Conservation (phyloP, 2,888 invertebrate genomes). For the Blomia tropicalis region DNA sequence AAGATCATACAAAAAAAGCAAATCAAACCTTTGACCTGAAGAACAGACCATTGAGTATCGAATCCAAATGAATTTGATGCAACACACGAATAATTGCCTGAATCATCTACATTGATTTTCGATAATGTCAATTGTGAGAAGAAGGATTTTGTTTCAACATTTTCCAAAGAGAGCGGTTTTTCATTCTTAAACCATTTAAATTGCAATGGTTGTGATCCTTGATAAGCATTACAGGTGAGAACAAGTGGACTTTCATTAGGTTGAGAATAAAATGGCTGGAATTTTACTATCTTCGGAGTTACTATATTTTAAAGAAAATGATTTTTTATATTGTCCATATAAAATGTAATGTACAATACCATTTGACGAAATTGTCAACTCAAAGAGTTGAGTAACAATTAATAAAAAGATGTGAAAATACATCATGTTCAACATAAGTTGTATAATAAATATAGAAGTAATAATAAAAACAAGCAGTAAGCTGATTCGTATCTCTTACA, state of each 20-base stretch:
- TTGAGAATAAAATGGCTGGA: neutral
- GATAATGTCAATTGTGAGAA: neutral
- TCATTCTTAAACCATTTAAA: constrained; percentile 27
- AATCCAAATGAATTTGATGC: neutral
- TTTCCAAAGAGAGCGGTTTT: neutral
- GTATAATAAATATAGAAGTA: no score
- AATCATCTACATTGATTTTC: neutral
- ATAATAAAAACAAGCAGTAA: no score
- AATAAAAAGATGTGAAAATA: no score
- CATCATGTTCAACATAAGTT: no score
- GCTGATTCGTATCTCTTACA: no score
- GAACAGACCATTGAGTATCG: neutral
- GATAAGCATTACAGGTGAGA: neutral
- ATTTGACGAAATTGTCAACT: no score
- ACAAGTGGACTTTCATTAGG: neutral
- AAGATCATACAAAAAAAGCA: neutral
- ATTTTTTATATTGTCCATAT: no score
- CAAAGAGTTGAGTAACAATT: no score
- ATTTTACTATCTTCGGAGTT: neutral
- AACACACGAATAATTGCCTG: neutral
- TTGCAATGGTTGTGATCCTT: constrained; percentile 26
- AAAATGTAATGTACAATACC: no score
- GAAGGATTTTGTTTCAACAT: neutral
- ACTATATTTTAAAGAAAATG: neutral
- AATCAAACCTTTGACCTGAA: constrained; percentile 11